Base-by-base conservation (phyloP, 1,140 invertebrate species). In the Drosophila guanche region DNA sequence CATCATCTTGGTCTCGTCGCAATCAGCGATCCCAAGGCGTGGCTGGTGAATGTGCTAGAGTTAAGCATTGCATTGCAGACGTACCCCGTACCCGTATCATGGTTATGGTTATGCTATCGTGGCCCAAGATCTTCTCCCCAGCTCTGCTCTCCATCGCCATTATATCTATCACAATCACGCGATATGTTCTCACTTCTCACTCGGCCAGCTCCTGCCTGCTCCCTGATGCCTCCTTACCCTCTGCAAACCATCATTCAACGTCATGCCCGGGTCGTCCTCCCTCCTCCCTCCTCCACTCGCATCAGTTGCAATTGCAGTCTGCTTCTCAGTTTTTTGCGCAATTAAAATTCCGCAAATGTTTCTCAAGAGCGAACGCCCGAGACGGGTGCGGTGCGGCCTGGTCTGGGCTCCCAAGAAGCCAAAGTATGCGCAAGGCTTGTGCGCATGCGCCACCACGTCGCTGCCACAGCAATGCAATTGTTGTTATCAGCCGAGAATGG, bases 321-420 rank as follows among this genome's bases (percentile, higher is more conserved):
- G 16, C 33, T 51, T 53, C 47, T 65, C 40, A 25, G 10, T 77
- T 77, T 79, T 86, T 76, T 80, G 74, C 77, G 69, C 83, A 86
- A 86, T 86, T 86, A 86, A 86, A 72, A 86, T 86, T 86, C 83
- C 83, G 58, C 52, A 78, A 78, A 88, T 88, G 83, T 86, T 61
- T 79, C 46, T 25, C 16, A 5, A 42, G 25, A 25, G 12, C 7
- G 12, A 25, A 37, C 33, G 12, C 16, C 16, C 33, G 10, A 12
- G 33, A 20, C 50, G 42, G 23, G 16, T 20, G 23, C 7, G 46
- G 63, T 27, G 40, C 20, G 23, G 33, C 37, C 16, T 20, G 37
- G 20, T 29, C 48, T 45, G 48, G 5, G 72, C 73, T 61, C 62
- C 72, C 72, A 75, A 54, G 46, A 43, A 56, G 33, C 74, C 33